phyloP scores from a whole-genome alignment of 1,140 invertebrate genomes.

The Spodoptera frugiperda region DNA sequence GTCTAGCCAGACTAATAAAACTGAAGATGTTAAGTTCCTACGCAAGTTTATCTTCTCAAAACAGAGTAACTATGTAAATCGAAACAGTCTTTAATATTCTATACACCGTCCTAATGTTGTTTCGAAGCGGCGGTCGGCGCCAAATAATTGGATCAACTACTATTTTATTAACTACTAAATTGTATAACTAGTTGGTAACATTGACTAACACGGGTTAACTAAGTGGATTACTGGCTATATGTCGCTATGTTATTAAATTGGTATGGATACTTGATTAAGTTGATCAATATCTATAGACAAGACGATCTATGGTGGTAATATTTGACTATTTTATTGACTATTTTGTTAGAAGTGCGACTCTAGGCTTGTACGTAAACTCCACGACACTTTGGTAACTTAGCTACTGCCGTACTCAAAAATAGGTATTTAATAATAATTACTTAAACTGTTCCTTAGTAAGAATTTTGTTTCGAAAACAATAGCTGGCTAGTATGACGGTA shows the following conservation, averaged over 20 bases:
- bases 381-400: too few relatives aligned
- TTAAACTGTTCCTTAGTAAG: too few relatives aligned
- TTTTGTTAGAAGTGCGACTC: too few relatives aligned
- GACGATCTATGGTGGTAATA: too few relatives aligned
- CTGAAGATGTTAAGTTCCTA: too few relatives aligned
- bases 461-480: too few relatives aligned
- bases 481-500: too few relatives aligned
- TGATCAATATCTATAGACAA: too few relatives aligned
- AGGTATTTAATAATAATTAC: too few relatives aligned
- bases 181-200: constrained; percentile 44
- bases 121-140: constrained; percentile 4
- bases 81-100: constrained; percentile 34
- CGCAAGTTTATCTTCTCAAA: constrained; percentile 3
- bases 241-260: neutral
- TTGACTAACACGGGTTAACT: constrained; percentile 33
- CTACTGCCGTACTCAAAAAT: too few relatives aligned
- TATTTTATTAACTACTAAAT: constrained; percentile 44
- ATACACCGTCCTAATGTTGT: constrained; percentile 7
- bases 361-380: too few relatives aligned
- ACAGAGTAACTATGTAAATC: constrained; percentile 30
- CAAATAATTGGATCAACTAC: constrained; percentile 38
- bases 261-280: neutral
- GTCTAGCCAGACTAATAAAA: neutral
- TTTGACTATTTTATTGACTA: too few relatives aligned
- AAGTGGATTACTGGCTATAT: constrained; percentile 22